Conservation (phyloP, 2,888 invertebrate species). For the Dryobota labecula region DNA sequence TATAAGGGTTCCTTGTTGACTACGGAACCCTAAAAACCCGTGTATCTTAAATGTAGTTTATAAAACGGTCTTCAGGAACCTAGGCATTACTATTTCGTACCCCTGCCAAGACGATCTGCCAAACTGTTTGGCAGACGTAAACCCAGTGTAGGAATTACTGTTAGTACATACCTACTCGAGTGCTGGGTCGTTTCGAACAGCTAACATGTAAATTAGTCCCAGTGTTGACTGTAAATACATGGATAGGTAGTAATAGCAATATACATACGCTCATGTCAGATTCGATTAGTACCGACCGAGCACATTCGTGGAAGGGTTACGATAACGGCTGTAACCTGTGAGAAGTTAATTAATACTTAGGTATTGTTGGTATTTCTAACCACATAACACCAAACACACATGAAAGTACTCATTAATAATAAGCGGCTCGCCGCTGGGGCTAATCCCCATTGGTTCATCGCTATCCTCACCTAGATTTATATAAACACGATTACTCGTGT, state of each 20-base stretch:
- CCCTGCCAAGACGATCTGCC: conserved; percentile 14
- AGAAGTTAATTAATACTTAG: neutral
- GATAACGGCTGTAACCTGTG: neutral
- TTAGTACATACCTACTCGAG: neutral
- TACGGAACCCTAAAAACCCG: too few relatives aligned
- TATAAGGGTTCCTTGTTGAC: too few relatives aligned
- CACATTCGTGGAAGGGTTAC: neutral
- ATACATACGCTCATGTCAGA: too few relatives aligned
- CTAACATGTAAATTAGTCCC: neutral
- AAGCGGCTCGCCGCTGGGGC: too few relatives aligned
- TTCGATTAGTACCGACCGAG: neutral
- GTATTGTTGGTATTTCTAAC: neutral
- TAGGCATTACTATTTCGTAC: neutral
- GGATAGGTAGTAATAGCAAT: too few relatives aligned
- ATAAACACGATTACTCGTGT: too few relatives aligned
- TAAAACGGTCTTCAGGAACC: neutral
- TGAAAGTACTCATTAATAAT: too few relatives aligned
- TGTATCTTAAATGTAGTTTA: neutral
- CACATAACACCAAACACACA: neutral
- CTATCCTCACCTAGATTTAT: too few relatives aligned
- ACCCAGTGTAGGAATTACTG: conserved; percentile 3
- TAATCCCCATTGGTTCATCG: too few relatives aligned
- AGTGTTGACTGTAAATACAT: conserved; percentile 6
- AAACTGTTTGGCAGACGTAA: conserved; percentile 1
- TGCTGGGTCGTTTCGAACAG: conserved; percentile 1